These are phyloP conservation scores for Pedionomus torquatus DNA, from an alignment of 2,113 vertebrate genomes.

Conservation along the genomic window DNA sequence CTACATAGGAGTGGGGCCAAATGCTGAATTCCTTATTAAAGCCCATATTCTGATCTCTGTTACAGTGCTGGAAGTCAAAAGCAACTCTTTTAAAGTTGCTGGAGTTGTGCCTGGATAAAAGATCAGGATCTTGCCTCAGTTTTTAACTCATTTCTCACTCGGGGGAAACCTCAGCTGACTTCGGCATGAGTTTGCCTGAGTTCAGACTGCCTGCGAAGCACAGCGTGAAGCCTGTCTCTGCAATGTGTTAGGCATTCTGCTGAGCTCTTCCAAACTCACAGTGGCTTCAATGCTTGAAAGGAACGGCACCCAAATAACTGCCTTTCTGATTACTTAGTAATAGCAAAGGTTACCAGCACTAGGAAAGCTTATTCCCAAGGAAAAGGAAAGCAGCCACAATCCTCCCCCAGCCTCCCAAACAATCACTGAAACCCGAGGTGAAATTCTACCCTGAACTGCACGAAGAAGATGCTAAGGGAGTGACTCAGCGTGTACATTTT, in stretches of 20 bases:
- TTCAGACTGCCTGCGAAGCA: background rate
- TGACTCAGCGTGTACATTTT: slow-evolving; percentile 38
- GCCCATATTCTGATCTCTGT: slow-evolving; percentile 38
- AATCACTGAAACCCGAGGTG: background rate
- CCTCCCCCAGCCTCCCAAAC: background rate
- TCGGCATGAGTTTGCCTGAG: background rate
- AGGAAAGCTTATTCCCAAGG: background rate
- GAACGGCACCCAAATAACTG: background rate
- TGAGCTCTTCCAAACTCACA: background rate
- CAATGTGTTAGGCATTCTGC: background rate
- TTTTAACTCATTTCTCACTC: slow-evolving; percentile 52
- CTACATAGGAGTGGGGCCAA: slow-evolving; percentile 15
- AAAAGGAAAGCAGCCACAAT: background rate
- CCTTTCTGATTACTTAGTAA: background rate
- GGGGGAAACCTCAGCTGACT: slow-evolving; percentile 29
- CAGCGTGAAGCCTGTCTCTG: background rate
- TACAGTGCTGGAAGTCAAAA: slow-evolving; percentile 47
- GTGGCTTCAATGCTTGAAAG: background rate
- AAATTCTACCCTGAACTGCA: background rate
- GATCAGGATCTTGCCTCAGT: slow-evolving; percentile 34
- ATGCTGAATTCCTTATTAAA: background rate
- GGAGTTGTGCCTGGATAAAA: slow-evolving; percentile 60
- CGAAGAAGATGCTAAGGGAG: slow-evolving; percentile 2
- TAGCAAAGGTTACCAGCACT: background rate
- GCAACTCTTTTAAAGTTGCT: slow-evolving; percentile 30